Evolutionary conservation across 2,113 vertebrate genomes (phyloP).

Genomic region (Muntiacus reevesi): DNA sequence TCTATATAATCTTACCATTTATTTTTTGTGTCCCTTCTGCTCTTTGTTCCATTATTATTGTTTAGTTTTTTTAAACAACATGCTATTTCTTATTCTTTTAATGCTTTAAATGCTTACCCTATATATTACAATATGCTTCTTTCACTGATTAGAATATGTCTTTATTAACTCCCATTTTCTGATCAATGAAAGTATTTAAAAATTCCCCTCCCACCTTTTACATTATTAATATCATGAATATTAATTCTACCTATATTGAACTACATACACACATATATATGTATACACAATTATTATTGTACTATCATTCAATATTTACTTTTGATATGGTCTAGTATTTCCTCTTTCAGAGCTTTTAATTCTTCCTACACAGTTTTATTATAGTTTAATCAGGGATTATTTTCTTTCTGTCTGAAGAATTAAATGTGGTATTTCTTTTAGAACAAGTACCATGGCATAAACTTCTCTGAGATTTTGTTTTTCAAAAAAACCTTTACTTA

Average conservation of each 20-base stretch:
- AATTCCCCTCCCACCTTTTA: neutral
- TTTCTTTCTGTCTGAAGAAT: neutral
- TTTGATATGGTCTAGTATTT: neutral
- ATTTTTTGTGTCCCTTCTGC: neutral
- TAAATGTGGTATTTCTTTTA: neutral
- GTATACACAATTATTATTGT: neutral
- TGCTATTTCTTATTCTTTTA: neutral
- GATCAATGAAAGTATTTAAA: neutral
- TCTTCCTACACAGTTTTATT: neutral
- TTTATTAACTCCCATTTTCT: neutral
- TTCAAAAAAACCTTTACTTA: neutral
- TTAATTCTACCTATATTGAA: neutral
- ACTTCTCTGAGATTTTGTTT: neutral
- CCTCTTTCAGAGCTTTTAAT: neutral
- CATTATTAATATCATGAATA: neutral
- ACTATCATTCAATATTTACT: neutral
- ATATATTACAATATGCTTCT: neutral
- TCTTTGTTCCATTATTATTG: neutral
- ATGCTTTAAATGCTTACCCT: neutral
- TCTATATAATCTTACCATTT: neutral
- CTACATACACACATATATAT: neutral
- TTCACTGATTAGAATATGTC: neutral
- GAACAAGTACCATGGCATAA: neutral
- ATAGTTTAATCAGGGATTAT: neutral
- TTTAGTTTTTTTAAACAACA: neutral